A percentile compares a stretch with the other conserved stretches of the same genome.
Conservation (phyloP, 2,888 invertebrate genomes). For the Holacanthella duospinosa region DNA sequence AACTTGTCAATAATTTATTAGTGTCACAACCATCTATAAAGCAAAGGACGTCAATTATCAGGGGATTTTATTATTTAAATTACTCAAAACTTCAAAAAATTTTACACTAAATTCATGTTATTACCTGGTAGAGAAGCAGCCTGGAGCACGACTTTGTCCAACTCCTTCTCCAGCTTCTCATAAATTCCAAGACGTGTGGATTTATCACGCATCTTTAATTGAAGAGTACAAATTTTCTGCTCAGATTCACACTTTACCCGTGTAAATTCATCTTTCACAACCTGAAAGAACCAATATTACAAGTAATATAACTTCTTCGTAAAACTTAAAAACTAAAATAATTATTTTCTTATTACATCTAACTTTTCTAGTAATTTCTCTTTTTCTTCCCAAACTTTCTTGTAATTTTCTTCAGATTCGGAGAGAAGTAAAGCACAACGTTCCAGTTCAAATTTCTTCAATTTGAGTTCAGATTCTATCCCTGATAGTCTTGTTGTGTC, state of each 20-base stretch:
- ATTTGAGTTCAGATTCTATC: conserved; percentile 14
- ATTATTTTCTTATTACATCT: conserved; percentile 9
- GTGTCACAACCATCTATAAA: neutral
- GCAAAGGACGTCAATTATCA: too few relatives aligned
- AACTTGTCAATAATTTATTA: neutral
- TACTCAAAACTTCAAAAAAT: neutral
- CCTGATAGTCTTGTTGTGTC: conserved; percentile 7
- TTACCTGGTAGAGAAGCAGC: neutral
- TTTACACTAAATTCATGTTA: too few relatives aligned
- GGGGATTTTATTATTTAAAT: too few relatives aligned
- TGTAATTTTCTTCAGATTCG: conserved; percentile 6
- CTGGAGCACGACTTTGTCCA: neutral
- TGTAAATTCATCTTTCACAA: neutral
- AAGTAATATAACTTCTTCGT: neutral
- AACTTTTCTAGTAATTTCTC: conserved; percentile 8
- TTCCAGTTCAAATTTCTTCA: conserved; percentile 14
- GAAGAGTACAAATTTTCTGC: neutral
- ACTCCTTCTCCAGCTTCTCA: neutral
- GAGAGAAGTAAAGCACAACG: neutral
- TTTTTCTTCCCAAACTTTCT: neutral
- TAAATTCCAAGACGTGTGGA: neutral
- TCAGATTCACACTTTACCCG: neutral
- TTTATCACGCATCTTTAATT: neutral
- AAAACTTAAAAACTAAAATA: neutral
- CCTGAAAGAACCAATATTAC: neutral